Evolutionary conservation across 2,113 vertebrate species (phyloP).

Genomic region (Prolemur simus): DNA sequence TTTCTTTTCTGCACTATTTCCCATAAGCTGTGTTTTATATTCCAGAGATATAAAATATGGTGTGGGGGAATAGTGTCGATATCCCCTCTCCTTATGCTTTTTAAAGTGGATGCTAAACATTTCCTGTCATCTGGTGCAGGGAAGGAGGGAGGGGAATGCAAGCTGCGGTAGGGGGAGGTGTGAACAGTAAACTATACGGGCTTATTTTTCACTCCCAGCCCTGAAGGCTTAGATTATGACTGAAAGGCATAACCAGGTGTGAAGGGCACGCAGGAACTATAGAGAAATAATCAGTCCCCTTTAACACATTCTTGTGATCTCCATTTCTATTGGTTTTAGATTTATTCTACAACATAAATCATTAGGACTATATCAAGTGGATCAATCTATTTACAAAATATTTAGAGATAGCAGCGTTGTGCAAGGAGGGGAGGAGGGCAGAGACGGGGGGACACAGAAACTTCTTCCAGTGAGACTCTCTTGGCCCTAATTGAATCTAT

Average conservation of each 20-base stretch:
- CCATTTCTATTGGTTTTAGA: constrained; percentile 61
- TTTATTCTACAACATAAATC: constrained; percentile 41
- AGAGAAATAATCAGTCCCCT: constrained; percentile 64
- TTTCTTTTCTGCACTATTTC: neutral
- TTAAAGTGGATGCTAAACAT: constrained; percentile 72
- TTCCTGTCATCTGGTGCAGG: constrained; percentile 69
- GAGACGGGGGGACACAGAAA: neutral
- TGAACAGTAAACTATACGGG: constrained; percentile 58
- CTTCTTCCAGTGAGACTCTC: neutral
- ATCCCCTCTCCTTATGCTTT: constrained; percentile 41
- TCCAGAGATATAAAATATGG: neutral
- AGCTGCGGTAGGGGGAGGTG: constrained; percentile 55
- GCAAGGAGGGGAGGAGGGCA: neutral
- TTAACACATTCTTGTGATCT: constrained; percentile 56
- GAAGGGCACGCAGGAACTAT: constrained; percentile 56
- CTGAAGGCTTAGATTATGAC: constrained; percentile 59
- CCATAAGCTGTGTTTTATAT: neutral
- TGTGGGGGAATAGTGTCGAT: neutral
- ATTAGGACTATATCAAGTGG: constrained; percentile 39
- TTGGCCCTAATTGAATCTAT: neutral
- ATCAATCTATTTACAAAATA: constrained; percentile 59
- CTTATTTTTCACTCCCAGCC: constrained; percentile 33
- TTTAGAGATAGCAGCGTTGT: neutral
- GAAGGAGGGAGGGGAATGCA: constrained; percentile 58
- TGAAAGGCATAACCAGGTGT: constrained; percentile 52